Percentiles rank a stretch among this genome's conserved stretches.
These are phyloP conservation scores for Mormyrus iriodes DNA, from an alignment of 2,113 vertebrate genomes.

Conservation along the genomic window DNA sequence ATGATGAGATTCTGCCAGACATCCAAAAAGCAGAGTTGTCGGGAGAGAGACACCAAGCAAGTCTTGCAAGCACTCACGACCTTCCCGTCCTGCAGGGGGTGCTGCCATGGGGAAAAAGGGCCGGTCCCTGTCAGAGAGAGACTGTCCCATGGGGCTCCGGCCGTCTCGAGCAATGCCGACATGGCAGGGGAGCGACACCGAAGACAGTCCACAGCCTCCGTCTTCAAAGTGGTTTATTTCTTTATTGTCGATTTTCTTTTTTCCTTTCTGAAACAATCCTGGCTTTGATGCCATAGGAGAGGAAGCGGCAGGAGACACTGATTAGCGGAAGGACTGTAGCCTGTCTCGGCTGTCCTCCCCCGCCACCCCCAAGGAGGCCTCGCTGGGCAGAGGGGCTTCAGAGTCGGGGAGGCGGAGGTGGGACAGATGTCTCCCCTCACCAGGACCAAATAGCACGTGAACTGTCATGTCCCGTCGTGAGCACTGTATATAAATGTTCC, in stretches of 20 bases:
- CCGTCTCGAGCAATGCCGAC: background rate
- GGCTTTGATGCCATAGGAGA: background rate
- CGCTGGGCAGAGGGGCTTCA: background rate
- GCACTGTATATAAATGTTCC: constrained; percentile 49
- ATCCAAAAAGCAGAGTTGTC: background rate
- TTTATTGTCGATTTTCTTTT: background rate
- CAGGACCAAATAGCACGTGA: constrained; percentile 33
- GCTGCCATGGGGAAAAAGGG: background rate
- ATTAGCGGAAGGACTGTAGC: background rate
- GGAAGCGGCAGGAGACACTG: background rate
- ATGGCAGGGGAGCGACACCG: background rate
- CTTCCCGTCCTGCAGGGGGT: no score
- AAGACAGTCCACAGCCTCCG: background rate
- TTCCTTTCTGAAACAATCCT: background rate
- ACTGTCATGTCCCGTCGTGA: constrained; percentile 43
- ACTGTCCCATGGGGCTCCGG: background rate
- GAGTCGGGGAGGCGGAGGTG: background rate
- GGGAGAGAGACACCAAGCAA: background rate
- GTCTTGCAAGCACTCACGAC: background rate
- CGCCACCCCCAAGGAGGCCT: background rate
- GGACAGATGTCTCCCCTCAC: background rate
- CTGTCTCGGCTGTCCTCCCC: background rate
- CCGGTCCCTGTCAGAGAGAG: background rate
- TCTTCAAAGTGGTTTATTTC: background rate
- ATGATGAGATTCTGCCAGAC: background rate